A percentile compares a stretch with the other conserved stretches of the same genome.
Evolutionary conservation across 2,797 vertebrate genomes (phyloP).

Genomic region (Manis pentadactyla): DNA sequence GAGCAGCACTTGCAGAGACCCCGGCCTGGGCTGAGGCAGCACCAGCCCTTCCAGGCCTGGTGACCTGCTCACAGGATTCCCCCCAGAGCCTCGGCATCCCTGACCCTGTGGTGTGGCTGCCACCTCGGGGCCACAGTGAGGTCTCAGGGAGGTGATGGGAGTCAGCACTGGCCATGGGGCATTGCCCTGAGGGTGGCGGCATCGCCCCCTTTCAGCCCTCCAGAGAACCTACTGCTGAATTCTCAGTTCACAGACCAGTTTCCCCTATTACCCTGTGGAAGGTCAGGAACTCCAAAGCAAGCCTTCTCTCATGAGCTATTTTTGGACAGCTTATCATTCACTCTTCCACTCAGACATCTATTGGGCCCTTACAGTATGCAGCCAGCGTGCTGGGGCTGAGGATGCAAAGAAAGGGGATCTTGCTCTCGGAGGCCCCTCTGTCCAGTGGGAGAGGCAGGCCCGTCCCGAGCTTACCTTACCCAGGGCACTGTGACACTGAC

Average conservation of each 20-base stretch:
- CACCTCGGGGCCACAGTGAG: not conserved
- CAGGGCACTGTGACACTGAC: rapidly evolving
- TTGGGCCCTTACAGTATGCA: not conserved
- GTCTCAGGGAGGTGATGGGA: not conserved
- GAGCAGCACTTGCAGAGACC: not conserved
- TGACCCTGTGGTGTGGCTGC: rapidly evolving
- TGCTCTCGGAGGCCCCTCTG: not conserved
- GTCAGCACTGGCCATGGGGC: not conserved
- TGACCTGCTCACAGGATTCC: not conserved
- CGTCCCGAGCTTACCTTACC: rapidly evolving
- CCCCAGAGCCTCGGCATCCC: not conserved
- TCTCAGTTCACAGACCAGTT: not conserved
- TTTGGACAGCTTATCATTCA: not conserved
- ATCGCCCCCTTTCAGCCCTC: rapidly evolving
- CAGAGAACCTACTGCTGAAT: not conserved
- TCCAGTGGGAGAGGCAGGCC: not conserved
- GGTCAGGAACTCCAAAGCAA: not conserved
- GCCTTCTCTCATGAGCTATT: not conserved
- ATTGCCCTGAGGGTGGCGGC: not conserved
- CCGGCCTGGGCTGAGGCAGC: too few relatives aligned
- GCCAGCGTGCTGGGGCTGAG: not conserved
- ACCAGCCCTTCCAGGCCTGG: not conserved
- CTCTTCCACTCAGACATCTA: not conserved
- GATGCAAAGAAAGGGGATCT: not conserved
- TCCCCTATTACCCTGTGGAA: rapidly evolving